Percentiles rank a stretch among this genome's conserved stretches.
phyloP scores from a whole-genome alignment of 2,888 invertebrate species.

The Zaprionus obscuricornis region DNA sequence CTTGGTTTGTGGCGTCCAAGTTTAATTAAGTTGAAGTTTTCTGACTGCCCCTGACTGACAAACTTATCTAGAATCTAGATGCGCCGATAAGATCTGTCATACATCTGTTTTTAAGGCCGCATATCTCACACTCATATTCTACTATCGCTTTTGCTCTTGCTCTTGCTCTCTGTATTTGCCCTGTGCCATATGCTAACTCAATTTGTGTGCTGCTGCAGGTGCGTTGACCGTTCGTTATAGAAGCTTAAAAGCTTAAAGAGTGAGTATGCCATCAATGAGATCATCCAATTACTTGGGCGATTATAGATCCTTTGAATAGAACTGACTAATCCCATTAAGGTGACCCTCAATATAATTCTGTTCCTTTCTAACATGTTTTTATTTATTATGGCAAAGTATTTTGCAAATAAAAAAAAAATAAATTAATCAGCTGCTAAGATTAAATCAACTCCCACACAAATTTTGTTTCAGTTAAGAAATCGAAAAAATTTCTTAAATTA shows the following conservation, averaged over 20 bases:
- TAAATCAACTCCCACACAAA: too few species aligned
- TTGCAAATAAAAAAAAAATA: too few species aligned
- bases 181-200: constrained; percentile 48
- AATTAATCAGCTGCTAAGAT: too few species aligned
- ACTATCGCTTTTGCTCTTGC: too few species aligned
- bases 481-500: constrained; percentile 2
- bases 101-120: constrained; percentile 8
- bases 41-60: constrained; percentile 60
- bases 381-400: too few species aligned
- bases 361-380: too few species aligned
- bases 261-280: constrained; percentile 34
- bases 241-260: constrained; percentile 39
- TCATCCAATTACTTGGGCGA: constrained; percentile 41
- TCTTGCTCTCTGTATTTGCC: constrained; percentile 17
- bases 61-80: constrained; percentile 68
- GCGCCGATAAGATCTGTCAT: constrained; percentile 66
- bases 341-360: not conserved
- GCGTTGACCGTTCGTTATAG: constrained; percentile 44
- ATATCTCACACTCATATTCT: constrained; percentile 4
- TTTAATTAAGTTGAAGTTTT: constrained; percentile 72
- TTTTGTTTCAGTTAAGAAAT: too few species aligned
- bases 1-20: constrained; percentile 46
- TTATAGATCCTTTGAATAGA: constrained; percentile 20
- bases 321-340: constrained; percentile 18
- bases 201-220: constrained; percentile 59